These are phyloP conservation scores for Epinephelus fuscoguttatus DNA, from an alignment of 2,113 vertebrate genomes.

Conservation along the genomic window DNA sequence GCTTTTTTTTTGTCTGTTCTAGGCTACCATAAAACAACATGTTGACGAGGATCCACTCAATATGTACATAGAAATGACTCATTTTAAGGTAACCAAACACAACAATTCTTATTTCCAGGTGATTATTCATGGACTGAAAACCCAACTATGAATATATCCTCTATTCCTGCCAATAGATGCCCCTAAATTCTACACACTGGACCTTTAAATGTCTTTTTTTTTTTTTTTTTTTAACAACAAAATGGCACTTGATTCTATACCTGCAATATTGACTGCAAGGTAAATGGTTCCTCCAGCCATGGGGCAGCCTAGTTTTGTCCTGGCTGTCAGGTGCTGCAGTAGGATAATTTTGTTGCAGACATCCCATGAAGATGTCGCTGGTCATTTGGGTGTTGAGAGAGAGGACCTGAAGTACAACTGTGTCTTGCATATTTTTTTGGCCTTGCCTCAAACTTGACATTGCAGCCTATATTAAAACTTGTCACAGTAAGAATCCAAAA, in stretches of 20 bases:
- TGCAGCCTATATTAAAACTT: conserved; percentile 18
- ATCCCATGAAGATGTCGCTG: conserved; percentile 17
- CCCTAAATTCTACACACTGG: too few relatives aligned
- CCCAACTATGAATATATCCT: too few relatives aligned
- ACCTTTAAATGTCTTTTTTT: background rate
- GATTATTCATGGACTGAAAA: too few relatives aligned
- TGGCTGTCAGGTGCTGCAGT: background rate
- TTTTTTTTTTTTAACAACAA: background rate
- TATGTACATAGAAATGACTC: too few relatives aligned
- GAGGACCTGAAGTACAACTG: background rate
- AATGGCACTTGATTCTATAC: background rate
- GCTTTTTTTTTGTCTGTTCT: too few relatives aligned
- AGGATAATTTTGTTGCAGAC: conserved; percentile 2
- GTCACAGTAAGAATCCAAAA: conserved; percentile 15
- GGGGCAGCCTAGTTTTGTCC: background rate
- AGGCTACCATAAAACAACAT: too few relatives aligned
- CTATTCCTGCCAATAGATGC: too few relatives aligned
- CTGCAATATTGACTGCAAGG: background rate
- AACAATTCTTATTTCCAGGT: too few relatives aligned
- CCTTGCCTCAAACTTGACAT: background rate
- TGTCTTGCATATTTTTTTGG: conserved; percentile 4
- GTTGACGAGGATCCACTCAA: too few relatives aligned
- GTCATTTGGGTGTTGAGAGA: conserved; percentile 1
- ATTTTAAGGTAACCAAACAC: too few relatives aligned
- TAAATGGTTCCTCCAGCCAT: background rate